These are phyloP conservation scores for Ophioninae sp. DNA, from an alignment of 2,888 invertebrate genomes.

Conservation along the genomic window DNA sequence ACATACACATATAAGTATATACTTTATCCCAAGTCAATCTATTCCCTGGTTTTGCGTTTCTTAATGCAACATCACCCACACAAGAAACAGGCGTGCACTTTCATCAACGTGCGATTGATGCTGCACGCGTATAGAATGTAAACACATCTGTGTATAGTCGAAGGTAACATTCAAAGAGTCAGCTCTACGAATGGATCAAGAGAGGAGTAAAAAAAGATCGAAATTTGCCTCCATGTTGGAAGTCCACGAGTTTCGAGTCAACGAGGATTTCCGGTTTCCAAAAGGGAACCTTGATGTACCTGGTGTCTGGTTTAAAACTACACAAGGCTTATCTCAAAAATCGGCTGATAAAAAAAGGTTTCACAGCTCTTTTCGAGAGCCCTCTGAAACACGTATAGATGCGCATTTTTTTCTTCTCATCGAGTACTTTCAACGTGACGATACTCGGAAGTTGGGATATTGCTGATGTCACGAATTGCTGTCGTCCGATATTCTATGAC, in stretches of 20 bases:
- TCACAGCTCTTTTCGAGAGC: too few relatives aligned
- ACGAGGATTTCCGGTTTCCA: neutral
- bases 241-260: neutral
- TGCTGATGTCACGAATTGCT: too few relatives aligned
- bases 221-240: neutral
- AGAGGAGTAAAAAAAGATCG: neutral
- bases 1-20: neutral
- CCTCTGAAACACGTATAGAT: too few relatives aligned
- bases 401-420: too few relatives aligned
- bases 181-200: neutral
- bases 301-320: too few relatives aligned
- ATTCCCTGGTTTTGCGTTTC: constrained; percentile 44
- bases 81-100: constrained; percentile 8
- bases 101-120: constrained; percentile 24
- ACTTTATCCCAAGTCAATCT: constrained; percentile 44
- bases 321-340: too few relatives aligned
- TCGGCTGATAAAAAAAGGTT: too few relatives aligned
- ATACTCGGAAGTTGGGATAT: too few relatives aligned
- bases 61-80: constrained; percentile 4
- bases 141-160: constrained; percentile 1
- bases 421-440: too few relatives aligned
- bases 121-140: constrained; percentile 1
- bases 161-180: neutral
- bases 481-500: too few relatives aligned
- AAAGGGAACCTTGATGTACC: too few relatives aligned